Evolutionary conservation across 2,888 invertebrate species (phyloP), one percentile per base, ranked within the genome.

Genomic region (Lasioglossum villosulum): DNA sequence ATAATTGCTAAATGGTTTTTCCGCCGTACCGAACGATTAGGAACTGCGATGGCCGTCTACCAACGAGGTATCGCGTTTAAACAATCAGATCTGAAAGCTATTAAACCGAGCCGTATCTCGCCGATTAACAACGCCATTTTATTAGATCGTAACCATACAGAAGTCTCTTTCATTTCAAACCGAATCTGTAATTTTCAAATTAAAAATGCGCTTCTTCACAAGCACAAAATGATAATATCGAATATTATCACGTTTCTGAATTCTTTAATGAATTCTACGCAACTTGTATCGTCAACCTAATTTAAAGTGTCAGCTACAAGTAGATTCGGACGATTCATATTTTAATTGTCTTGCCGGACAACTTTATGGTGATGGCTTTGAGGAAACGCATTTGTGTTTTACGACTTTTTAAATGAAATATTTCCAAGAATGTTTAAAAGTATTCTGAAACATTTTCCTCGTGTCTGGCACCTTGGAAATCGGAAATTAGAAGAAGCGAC

Each of bases 1-100:
- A 77, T 77, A 68, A 68, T 42, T 68, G 10, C 27, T 14, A 19
- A n/a, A 68, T 48, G 66, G 52, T 68, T 68, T 68, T 48, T 37
- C 68, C 37, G n/a, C n/a, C 48, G 66, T 37, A 30, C 19, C 23
- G 56, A 75, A 70, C 52, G 52, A 23, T 52, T 52, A 52, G 23
- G 23, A 52, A 52, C 52, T 3, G 10, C 1, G n/a, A 52, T 52
- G 8, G n/a, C n/a, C n/a, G 52, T n/a, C 52, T 10, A 52, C 52
- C 23, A 30, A 30, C 59, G 27, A 16, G 27, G 63, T 63, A 63
- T 63, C 63, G 16, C 6, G 63, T 63, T 63, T 63, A 14, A 63
- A 63, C 27, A 16, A 63, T 63, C 30, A 63, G 16, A 63, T 30
- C 6, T 30, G 63, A 6, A 59, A 27, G 10, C 52, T 52, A 52